phyloP scores from a whole-genome alignment of 2,113 vertebrate genomes.

The Myrmecophaga tridactyla region DNA sequence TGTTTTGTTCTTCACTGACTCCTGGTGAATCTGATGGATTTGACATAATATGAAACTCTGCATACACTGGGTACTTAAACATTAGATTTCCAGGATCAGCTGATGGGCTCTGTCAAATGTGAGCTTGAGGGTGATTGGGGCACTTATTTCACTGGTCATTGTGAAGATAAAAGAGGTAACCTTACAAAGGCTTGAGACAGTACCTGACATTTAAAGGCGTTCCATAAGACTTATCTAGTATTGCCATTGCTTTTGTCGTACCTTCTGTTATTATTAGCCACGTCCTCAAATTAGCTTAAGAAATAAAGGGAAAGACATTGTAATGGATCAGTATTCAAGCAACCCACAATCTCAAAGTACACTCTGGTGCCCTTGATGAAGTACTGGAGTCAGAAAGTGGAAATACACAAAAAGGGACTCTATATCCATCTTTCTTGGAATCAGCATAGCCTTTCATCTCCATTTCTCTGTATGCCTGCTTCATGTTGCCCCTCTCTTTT shows the following conservation, averaged over 20 bases:
- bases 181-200: neutral
- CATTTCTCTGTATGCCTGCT: neutral
- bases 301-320: neutral
- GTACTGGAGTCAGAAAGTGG: neutral
- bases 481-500: neutral
- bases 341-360: neutral
- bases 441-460: neutral
- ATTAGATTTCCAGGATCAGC: neutral
- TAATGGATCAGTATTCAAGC: neutral
- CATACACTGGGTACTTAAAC: neutral
- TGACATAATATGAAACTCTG: neutral
- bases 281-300: slow-evolving; percentile 29
- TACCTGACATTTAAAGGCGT: neutral
- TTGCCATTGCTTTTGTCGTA: neutral
- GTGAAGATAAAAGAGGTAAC: slow-evolving; percentile 3
- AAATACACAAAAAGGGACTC: neutral
- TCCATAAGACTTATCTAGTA: neutral
- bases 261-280: slow-evolving; percentile 35
- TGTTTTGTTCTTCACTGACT: neutral
- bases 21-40: neutral
- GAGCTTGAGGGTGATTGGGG: neutral
- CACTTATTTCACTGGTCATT: neutral
- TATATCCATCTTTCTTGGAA: neutral
- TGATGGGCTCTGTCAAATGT: neutral
- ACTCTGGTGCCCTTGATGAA: neutral